Evolutionary conservation across 2,888 invertebrate genomes (phyloP).

Genomic region (Eumerus sabulonum): DNA sequence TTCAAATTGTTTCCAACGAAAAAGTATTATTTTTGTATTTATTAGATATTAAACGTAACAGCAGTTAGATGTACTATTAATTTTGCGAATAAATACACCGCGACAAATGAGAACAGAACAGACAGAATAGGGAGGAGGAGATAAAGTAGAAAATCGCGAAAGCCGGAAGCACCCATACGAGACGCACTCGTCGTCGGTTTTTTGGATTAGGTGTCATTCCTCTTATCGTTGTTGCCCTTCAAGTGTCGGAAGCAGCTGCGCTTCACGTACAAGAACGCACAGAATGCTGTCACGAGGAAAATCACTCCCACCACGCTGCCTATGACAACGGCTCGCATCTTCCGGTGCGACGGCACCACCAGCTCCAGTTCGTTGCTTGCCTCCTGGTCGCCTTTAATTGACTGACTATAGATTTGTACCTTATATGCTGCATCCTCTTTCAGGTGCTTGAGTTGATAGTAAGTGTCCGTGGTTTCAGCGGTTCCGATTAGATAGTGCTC

Average conservation of each 20-base stretch:
- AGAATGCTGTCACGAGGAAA: constrained; percentile 83
- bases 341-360: constrained; percentile 85
- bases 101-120: constrained; percentile 15
- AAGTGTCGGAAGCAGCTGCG: constrained; percentile 76
- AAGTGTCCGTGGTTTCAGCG: constrained; percentile 85
- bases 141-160: constrained; percentile 25
- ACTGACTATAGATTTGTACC: constrained; percentile 86
- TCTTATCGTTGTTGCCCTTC: constrained; percentile 75
- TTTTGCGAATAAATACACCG: constrained; percentile 32
- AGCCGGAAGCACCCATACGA: neutral
- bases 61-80: constrained; percentile 27
- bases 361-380: constrained; percentile 83
- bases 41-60: too few species aligned
- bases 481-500: constrained; percentile 84
- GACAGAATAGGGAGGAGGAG: constrained; percentile 6
- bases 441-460: constrained; percentile 84
- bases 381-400: constrained; percentile 82
- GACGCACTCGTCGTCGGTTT: too few species aligned
- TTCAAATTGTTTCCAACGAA: neutral
- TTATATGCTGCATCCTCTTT: constrained; percentile 87
- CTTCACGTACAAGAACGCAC: constrained; percentile 81
- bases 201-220: constrained; percentile 76
- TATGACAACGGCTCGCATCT: constrained; percentile 85
- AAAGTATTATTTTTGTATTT: too few species aligned
- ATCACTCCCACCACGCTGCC: constrained; percentile 86